A percentile compares a stretch with the other conserved stretches of the same genome.
These are phyloP conservation scores for Erithacus rubecula DNA, from an alignment of 2,797 vertebrate genomes.

Conservation along the genomic window DNA sequence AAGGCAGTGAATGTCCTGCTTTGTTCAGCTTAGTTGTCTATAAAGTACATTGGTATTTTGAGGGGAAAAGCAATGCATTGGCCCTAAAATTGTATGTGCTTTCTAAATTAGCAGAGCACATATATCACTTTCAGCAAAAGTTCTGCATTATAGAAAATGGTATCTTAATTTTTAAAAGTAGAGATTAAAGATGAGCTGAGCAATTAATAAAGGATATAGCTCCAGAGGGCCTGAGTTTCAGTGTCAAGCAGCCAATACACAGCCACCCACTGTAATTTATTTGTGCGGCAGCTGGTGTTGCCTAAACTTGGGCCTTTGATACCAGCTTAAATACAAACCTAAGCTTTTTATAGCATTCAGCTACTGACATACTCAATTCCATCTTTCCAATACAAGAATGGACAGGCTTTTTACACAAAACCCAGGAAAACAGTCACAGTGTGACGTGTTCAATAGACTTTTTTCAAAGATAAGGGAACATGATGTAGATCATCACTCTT, in stretches of 20 bases:
- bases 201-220: background rate
- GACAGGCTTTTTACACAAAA: background rate
- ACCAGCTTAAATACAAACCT: background rate
- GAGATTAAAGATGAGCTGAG: background rate
- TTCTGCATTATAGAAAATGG: background rate
- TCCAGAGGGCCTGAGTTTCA: background rate
- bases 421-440: background rate
- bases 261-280: background rate
- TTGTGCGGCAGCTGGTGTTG: background rate
- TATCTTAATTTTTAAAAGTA: background rate
- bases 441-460: background rate
- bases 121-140: background rate
- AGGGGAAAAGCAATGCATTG: background rate
- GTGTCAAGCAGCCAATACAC: background rate
- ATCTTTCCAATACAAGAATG: background rate
- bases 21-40: background rate
- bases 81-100: background rate
- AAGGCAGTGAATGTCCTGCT: background rate
- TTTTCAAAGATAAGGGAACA: background rate
- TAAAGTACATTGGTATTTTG: background rate
- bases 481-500: background rate
- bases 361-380: background rate
- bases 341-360: background rate
- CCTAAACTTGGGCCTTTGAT: background rate
- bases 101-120: background rate